These are phyloP conservation scores for Halcyon badia DNA, from an alignment of 2,797 vertebrate species.

Conservation along the genomic window DNA sequence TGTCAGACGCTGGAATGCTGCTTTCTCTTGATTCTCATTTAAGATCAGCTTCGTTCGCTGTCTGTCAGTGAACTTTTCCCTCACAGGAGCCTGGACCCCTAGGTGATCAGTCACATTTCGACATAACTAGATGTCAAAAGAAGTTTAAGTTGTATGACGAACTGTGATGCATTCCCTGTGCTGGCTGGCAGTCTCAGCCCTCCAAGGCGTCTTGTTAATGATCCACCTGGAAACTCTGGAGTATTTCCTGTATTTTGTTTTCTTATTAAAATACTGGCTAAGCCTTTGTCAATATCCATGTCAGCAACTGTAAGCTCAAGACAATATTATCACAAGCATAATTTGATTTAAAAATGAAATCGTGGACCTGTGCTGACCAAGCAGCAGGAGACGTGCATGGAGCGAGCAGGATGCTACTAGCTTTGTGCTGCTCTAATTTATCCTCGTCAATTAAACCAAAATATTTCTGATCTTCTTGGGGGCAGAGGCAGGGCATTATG, in stretches of 20 bases:
- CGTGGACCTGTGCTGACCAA: conserved; percentile 85
- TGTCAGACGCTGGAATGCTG: conserved; percentile 89
- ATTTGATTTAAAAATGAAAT: conserved; percentile 92
- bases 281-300: conserved; percentile 95
- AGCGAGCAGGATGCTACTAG: neutral
- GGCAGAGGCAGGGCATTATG: neutral
- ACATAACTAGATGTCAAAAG: conserved; percentile 91
- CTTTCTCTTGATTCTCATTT: conserved; percentile 91
- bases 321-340: conserved; percentile 93
- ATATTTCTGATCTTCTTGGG: neutral
- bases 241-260: conserved; percentile 92
- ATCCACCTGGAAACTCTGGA: conserved; percentile 87
- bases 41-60: conserved; percentile 86
- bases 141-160: conserved; percentile 85
- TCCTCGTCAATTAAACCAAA: conserved; percentile 45
- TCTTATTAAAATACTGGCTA: conserved; percentile 94
- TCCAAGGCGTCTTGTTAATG: conserved; percentile 89
- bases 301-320: conserved; percentile 91
- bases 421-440: conserved; percentile 5
- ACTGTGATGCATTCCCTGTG: conserved; percentile 77
- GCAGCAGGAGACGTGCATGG: conserved; percentile 65
- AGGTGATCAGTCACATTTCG: conserved; percentile 92
- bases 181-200: conserved; percentile 77
- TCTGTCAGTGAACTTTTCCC: conserved; percentile 88
- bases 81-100: conserved; percentile 88